Conservation (phyloP, 1,140 invertebrate species). For the Chrysoperla carnea region DNA sequence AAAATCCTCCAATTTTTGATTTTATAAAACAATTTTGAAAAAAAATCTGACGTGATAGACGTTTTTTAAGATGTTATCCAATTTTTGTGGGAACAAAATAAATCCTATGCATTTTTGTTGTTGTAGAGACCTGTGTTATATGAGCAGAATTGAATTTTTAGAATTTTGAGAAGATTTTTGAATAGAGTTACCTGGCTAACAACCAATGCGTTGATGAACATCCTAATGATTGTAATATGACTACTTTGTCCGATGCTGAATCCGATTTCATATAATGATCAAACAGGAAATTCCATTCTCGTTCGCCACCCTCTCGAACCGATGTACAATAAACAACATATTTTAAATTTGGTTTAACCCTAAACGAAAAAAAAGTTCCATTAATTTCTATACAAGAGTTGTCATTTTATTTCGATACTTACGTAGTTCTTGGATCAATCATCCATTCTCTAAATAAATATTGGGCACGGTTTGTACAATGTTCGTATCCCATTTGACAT, state of each 20-base stretch:
- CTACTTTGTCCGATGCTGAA: slow-evolving; percentile 34
- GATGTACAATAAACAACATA: slow-evolving; percentile 34
- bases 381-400: not conserved
- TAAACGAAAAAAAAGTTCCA: slow-evolving; percentile 7
- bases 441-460: slow-evolving; percentile 22
- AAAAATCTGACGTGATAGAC: slow-evolving; percentile 3
- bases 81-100: no score
- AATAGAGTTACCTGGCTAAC: slow-evolving; percentile 25
- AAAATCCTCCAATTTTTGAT: no score
- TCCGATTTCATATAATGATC: slow-evolving; percentile 27
- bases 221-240: slow-evolving; percentile 36
- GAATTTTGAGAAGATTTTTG: no score
- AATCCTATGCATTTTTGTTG: no score
- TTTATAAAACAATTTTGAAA: no score
- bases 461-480: slow-evolving; percentile 21
- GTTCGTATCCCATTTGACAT: slow-evolving; percentile 21
- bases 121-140: no score
- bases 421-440: not conserved
- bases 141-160: no score
- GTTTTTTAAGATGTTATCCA: no score
- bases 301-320: slow-evolving; percentile 24
- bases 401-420: not conserved
- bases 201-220: slow-evolving; percentile 28
- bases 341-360: slow-evolving; percentile 27
- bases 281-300: slow-evolving; percentile 35